phyloP scores from a whole-genome alignment of 2,888 invertebrate species.

The Asteroscopus sphinx region DNA sequence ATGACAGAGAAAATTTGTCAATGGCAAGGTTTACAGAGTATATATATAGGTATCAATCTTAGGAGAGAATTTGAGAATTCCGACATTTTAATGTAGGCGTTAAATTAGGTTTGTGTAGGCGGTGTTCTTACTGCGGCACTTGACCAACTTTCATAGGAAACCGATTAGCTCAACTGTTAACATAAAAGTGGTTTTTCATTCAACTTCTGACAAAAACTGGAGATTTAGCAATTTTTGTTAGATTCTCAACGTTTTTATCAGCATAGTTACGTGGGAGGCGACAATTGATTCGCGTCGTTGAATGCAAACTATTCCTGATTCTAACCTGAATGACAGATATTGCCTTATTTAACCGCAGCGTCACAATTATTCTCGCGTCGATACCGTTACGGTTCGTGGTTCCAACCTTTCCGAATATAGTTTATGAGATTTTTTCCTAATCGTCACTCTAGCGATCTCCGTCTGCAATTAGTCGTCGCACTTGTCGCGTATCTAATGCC shows the following conservation, averaged over 20 bases:
- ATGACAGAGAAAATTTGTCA: slow-evolving; percentile 26
- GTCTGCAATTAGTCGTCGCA: slow-evolving; percentile 64
- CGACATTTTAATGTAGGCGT: slow-evolving; percentile 31
- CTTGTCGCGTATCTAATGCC: slow-evolving; percentile 64
- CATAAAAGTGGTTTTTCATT: slow-evolving; percentile 17
- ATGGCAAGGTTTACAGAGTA: slow-evolving; percentile 14
- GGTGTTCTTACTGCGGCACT: slow-evolving; percentile 17
- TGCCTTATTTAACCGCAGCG: slow-evolving; percentile 39
- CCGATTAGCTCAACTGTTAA: slow-evolving; percentile 22
- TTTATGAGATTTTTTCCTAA: slow-evolving; percentile 55
- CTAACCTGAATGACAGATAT: slow-evolving; percentile 45
- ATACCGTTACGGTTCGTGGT: slow-evolving; percentile 50
- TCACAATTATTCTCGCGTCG: slow-evolving; percentile 37
- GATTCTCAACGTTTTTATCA: slow-evolving; percentile 20
- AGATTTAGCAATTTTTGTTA: slow-evolving; percentile 12
- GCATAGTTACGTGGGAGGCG: slow-evolving; percentile 23
- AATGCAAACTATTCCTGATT: slow-evolving; percentile 34
- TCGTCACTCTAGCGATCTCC: slow-evolving; percentile 50
- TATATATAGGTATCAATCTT: slow-evolving; percentile 28
- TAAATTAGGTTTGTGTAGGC: slow-evolving; percentile 34
- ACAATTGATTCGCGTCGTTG: slow-evolving; percentile 35
- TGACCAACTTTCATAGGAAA: slow-evolving; percentile 33
- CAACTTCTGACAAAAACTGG: slow-evolving; percentile 16
- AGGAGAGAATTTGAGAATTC: slow-evolving; percentile 21
- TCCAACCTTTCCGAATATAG: slow-evolving; percentile 54